Evolutionary conservation across 2,113 vertebrate species (phyloP).

Genomic region (Centropus unirufus): DNA sequence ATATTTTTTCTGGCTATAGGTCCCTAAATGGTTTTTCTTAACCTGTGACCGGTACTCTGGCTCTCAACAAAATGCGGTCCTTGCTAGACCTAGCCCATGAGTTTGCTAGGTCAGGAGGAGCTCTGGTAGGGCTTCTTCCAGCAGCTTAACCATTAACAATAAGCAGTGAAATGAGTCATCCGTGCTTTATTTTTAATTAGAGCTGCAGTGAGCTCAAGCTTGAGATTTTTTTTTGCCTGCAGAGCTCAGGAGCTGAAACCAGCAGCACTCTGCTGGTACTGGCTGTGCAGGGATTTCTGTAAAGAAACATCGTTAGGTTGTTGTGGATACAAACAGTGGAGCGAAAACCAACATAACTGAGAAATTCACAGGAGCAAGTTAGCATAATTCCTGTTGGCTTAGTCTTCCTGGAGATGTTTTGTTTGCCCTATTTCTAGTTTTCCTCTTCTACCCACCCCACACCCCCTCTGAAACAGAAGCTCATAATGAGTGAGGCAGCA

Average conservation of each 20-base stretch:
- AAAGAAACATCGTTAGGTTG: neutral
- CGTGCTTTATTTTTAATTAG: slow-evolving; percentile 53
- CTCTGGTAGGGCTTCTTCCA: slow-evolving; percentile 41
- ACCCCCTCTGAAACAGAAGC: neutral
- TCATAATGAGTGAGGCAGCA: neutral
- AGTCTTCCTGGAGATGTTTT: neutral
- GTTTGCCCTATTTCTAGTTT: neutral
- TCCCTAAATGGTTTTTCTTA: neutral
- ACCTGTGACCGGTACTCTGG: neutral
- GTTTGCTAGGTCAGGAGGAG: neutral
- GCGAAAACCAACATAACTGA: neutral
- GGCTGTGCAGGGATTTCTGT: slow-evolving; percentile 9
- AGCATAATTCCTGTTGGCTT: neutral
- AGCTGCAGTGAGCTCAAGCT: slow-evolving; percentile 18
- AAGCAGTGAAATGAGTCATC: slow-evolving; percentile 53
- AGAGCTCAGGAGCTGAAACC: slow-evolving; percentile 28
- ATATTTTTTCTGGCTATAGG: neutral
- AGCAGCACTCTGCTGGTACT: neutral
- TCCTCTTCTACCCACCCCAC: accelerated
- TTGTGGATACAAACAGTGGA: slow-evolving; percentile 16
- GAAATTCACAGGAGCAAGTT: neutral
- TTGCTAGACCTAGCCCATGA: neutral
- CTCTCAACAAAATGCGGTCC: neutral
- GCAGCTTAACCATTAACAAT: slow-evolving; percentile 46
- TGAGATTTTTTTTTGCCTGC: slow-evolving; percentile 9